Percentiles rank a stretch among this genome's conserved stretches.
Conservation (phyloP, 2,113 vertebrate genomes). For the Pitta sordida region DNA sequence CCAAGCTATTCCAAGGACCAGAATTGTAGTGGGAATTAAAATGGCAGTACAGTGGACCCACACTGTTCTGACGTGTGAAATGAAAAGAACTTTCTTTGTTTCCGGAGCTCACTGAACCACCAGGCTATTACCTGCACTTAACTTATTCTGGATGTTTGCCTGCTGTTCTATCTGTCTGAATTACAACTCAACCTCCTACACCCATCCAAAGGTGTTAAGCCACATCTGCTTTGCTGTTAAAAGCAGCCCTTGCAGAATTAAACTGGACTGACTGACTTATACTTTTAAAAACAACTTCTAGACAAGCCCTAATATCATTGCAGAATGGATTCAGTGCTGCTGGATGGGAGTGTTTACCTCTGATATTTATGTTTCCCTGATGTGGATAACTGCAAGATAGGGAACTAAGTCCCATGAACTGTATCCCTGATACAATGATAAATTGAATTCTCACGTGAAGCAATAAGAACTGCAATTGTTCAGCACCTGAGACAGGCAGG, state of each 20-base stretch:
- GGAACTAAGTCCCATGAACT: not conserved
- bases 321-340: not conserved
- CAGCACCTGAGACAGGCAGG: not conserved
- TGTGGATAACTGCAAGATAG: not conserved
- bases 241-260: not conserved
- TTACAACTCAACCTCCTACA: not conserved
- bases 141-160: not conserved
- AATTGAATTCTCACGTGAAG: not conserved
- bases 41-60: not conserved
- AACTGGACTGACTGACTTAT: not conserved
- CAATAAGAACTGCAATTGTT: not conserved
- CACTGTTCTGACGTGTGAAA: not conserved
- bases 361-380: not conserved
- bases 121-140: not conserved
- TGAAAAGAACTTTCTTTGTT: not conserved
- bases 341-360: not conserved
- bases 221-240: not conserved
- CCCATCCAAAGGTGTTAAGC: not conserved
- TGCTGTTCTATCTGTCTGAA: not conserved
- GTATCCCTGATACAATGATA: not conserved
- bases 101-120: not conserved
- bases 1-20: not conserved
- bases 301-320: not conserved
- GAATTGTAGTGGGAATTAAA: not conserved
- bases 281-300: not conserved